Evolutionary conservation across 2,888 invertebrate genomes (phyloP).

Genomic region (Sussaba pulchella): DNA sequence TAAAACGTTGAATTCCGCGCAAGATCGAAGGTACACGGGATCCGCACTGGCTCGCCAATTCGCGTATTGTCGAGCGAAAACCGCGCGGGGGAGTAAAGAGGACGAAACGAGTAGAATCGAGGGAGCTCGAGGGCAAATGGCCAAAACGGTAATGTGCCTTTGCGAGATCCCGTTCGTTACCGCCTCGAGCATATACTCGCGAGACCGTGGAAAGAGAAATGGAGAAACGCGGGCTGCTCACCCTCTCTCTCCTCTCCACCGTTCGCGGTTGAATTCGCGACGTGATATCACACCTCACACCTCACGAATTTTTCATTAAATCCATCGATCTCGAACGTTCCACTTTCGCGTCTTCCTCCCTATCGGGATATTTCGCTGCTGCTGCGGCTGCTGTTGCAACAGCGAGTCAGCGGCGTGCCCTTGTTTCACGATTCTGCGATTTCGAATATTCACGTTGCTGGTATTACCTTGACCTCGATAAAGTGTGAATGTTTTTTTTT

Average conservation of each 20-base stretch:
- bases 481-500: not conserved
- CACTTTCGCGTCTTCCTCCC: conserved; percentile 21
- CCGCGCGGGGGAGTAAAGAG: not conserved
- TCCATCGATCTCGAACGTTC: conserved; percentile 47
- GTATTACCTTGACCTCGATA: conserved; percentile 1
- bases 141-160: conserved; percentile 65
- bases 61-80: not conserved
- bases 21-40: conserved; percentile 33
- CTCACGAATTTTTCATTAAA: conserved; percentile 61
- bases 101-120: conserved; percentile 8
- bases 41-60: conserved; percentile 5
- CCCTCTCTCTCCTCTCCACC: conserved; percentile 52
- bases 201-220: conserved; percentile 42
- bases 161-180: conserved; percentile 61
- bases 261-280: conserved; percentile 56
- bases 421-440: not conserved
- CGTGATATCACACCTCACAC: conserved; percentile 36
- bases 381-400: no score
- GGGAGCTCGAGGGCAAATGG: conserved; percentile 56
- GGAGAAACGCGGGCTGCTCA: conserved; percentile 31
- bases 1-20: conserved; percentile 32
- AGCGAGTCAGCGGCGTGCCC: not conserved
- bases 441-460: not conserved
- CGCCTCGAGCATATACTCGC: not conserved
- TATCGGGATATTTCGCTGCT: no score